phyloP scores from a whole-genome alignment of 2,888 invertebrate species.

The Clitarchus hookeri region DNA sequence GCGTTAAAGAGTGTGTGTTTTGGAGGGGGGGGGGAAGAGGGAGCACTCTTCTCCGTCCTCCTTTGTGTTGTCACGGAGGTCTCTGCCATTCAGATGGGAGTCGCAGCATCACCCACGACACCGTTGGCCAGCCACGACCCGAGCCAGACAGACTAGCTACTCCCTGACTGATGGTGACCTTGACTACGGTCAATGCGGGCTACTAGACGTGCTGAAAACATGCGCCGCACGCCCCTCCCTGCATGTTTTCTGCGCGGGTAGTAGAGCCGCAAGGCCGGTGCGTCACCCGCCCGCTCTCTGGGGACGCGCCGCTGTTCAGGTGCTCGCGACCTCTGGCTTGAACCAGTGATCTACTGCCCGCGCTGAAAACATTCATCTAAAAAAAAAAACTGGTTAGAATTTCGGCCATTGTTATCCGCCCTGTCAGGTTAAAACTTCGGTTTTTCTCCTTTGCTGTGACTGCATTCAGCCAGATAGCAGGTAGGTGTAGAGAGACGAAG shows the following conservation, averaged over 20 bases:
- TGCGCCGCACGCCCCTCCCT: background rate
- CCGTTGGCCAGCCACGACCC: background rate
- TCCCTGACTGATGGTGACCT: background rate
- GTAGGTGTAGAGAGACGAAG: too few relatives aligned
- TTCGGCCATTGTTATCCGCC: too few relatives aligned
- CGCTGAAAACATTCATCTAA: background rate
- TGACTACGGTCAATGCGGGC: background rate
- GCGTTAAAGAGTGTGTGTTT: too few relatives aligned
- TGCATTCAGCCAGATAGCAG: too few relatives aligned
- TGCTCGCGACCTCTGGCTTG: background rate
- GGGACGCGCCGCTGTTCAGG: background rate
- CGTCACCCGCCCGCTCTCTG: background rate
- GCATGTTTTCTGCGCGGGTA: background rate
- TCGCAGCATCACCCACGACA: background rate
- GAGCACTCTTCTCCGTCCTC: background rate
- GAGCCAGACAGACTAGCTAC: background rate
- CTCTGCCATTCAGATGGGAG: background rate
- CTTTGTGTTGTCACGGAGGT: slow-evolving; percentile 8
- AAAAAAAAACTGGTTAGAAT: too few relatives aligned
- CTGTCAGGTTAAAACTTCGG: too few relatives aligned
- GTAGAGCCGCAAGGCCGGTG: background rate
- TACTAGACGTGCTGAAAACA: background rate
- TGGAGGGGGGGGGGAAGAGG: background rate
- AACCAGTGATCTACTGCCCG: background rate
- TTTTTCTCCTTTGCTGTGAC: too few relatives aligned